These are phyloP conservation scores for Liopterus haemorrhoidalis DNA, from an alignment of 2,888 invertebrate genomes.

Conservation along the genomic window DNA sequence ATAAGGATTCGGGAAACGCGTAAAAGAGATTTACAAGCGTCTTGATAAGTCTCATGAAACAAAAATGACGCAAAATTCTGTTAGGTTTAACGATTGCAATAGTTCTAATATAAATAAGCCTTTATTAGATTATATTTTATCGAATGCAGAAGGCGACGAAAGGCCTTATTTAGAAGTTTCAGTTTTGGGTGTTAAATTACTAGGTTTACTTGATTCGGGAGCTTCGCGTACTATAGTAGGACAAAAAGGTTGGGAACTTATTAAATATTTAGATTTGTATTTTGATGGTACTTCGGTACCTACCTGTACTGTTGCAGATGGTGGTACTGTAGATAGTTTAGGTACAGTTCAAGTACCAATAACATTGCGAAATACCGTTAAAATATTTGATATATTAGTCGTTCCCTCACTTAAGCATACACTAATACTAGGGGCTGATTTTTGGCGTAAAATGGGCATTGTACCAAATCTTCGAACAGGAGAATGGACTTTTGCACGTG, in stretches of 20 bases:
- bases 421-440: constrained; percentile 12
- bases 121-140: too few species aligned
- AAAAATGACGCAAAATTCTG: too few species aligned
- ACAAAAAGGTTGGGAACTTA: background rate
- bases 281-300: background rate
- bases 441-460: constrained; percentile 12
- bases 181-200: background rate
- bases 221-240: background rate
- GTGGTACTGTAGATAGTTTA: background rate
- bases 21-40: too few species aligned
- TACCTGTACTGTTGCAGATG: constrained; percentile 8
- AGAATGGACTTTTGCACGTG: constrained; percentile 1
- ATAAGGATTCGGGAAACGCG: too few species aligned
- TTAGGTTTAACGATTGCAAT: too few species aligned
- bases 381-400: constrained; percentile 1
- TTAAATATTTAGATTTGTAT: background rate
- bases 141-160: too few species aligned
- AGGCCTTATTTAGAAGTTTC: background rate
- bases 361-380: background rate
- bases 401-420: constrained; percentile 2
- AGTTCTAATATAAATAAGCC: too few species aligned
- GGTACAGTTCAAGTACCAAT: constrained; percentile 8
- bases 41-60: too few species aligned
- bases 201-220: background rate
- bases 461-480: constrained; percentile 3